Evolutionary conservation across 2,888 invertebrate species (phyloP), one percentile per base, ranked within the genome.

Genomic region (Diloba caeruleocephala): DNA sequence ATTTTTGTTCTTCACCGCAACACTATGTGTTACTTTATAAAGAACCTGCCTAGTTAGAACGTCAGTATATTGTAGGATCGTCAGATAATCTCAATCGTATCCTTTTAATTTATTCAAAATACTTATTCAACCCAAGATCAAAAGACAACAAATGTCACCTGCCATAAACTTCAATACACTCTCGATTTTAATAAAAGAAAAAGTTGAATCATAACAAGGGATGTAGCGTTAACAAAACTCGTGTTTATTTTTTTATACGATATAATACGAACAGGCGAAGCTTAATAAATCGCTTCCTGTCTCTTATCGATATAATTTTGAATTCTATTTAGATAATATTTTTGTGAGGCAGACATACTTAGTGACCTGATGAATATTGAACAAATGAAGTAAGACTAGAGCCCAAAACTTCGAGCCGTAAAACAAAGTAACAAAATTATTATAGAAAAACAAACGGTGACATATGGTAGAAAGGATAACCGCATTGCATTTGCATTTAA

Each of bases 261-360:
- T 66, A 64, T 66, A 63, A 76, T 81, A 76, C 82, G 83, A 89
- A 86, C 87, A 79, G 75, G 70, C 78, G 80, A 79, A 81, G 69
- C 88, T 82, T 89, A 87, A 89, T 87, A 88, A 84, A 91, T 90
- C 85, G 82, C 79, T 90, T 91, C 90, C 90, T 88, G 91, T 73
- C 72, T 42, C 53, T 66, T 80, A 83, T 82, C 60, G 80, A 85
- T 84, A 79, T 78, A 75, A 80, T 81, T 81, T 39, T 9, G 10
- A 39, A 39, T 49, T 33, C 29, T 45, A 51, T 61, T 45, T 26
- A 46, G 31, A 43, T 57, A 62, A 62, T 8, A 29, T n/a, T 37
- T 23, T 12, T 15, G 23, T 34, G n/a, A 19, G 10, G 21, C 6
- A 21, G 21, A 21, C 3, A 21, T 5, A 5, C 7, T 2, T 3